Conservation (phyloP, 2,113 vertebrate species). For the Tricholaema leucomelas region DNA sequence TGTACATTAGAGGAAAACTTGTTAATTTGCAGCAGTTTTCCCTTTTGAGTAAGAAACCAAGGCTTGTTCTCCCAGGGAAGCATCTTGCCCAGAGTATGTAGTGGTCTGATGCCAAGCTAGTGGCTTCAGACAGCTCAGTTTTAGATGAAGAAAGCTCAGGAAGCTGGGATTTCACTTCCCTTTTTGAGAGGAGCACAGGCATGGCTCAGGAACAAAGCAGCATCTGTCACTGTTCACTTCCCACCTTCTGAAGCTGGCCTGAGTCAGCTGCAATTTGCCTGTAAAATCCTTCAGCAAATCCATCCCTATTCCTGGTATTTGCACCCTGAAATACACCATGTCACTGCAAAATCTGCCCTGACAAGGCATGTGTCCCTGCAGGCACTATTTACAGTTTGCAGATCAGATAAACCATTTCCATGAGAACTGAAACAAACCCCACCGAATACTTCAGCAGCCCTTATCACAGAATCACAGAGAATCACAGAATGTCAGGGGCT, state of each 20-base stretch:
- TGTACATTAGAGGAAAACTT: background rate
- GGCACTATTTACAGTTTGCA: background rate
- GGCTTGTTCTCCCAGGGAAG: background rate
- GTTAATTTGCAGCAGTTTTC: background rate
- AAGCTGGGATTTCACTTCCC: background rate
- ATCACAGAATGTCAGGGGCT: too few relatives aligned
- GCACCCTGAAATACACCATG: background rate
- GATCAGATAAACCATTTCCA: background rate
- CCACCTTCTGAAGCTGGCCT: background rate
- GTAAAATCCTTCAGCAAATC: background rate
- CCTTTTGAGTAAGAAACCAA: background rate
- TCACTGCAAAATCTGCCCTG: background rate
- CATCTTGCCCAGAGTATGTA: background rate
- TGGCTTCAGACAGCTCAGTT: background rate
- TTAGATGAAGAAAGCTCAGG: background rate
- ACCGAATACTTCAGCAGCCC: background rate
- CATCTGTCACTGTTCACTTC: fast-evolving
- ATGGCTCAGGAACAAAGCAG: background rate
- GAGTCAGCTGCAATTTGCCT: background rate
- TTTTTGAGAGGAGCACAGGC: background rate
- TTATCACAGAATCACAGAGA: background rate
- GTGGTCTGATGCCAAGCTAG: background rate
- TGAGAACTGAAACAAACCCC: background rate
- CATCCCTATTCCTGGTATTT: background rate
- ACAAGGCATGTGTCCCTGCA: background rate